Conservation (phyloP, 2,888 invertebrate genomes). For the Heliconius aoede region DNA sequence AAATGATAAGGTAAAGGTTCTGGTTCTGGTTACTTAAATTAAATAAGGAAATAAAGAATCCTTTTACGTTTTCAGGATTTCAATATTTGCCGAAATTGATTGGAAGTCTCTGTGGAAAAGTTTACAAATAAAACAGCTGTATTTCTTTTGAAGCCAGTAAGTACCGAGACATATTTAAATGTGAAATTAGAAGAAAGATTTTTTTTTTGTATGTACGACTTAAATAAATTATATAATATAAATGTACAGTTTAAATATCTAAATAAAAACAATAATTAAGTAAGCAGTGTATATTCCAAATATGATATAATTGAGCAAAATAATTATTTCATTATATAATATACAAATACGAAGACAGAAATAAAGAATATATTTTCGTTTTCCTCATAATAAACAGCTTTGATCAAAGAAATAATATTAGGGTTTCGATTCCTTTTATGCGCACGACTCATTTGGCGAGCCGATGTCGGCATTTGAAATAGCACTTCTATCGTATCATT, state of each 20-base stretch:
- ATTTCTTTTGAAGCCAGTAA: constrained; percentile 17
- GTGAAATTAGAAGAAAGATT: not conserved
- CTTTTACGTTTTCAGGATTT: constrained; percentile 14
- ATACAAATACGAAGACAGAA: not conserved
- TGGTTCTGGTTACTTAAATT: constrained; percentile 14
- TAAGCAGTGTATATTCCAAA: not conserved
- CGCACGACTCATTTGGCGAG: not conserved
- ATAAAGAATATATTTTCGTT: not conserved
- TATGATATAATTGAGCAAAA: not conserved
- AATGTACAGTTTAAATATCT: no score
- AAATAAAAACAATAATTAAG: not conserved
- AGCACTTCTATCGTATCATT: constrained; percentile 20
- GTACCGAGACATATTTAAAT: constrained; percentile 1
- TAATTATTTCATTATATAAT: not conserved
- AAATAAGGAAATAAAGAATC: constrained; percentile 5
- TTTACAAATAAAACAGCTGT: constrained; percentile 17
- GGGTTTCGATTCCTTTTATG: constrained; percentile 18
- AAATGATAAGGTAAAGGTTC: not conserved
- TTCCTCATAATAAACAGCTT: constrained; percentile 7
- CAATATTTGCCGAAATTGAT: constrained; percentile 9
- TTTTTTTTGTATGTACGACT: not conserved
- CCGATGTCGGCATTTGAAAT: not conserved
- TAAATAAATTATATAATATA: no score
- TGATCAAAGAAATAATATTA: constrained; percentile 17
- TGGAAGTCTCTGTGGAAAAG: constrained; percentile 5